Evolutionary conservation across 2,113 vertebrate species (phyloP), one percentile per base, ranked within the genome.

Genomic region (Phalacrocorax pelagicus): DNA sequence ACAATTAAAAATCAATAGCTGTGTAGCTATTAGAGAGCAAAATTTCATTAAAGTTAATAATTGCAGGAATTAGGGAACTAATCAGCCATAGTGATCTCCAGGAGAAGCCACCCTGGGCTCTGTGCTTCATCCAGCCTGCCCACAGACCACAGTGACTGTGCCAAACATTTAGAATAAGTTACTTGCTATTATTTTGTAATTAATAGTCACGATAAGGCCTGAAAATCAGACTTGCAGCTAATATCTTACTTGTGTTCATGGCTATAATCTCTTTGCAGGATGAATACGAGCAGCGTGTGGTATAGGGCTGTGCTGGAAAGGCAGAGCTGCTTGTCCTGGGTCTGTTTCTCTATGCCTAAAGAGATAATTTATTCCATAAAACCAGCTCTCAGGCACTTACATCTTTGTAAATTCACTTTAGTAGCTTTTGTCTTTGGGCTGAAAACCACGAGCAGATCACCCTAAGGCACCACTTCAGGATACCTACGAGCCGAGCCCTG

Each of bases 1-100:
- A 12, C 86, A 93, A 94, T 96, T 97, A 95, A 88, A 96, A 96
- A 94, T 92, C 90, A 74, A 86, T 96, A 85, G 65, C 91, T 81
- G 36, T n/a, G 70, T 55, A 47, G 30, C n/a, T 96, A 86, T 93
- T 92, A 90, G 93, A 51, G 78, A 93, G 94, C 90, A 58, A 59
- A 46, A 81, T 90, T 92, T 94, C 96, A 96, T 97, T 95, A 95
- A 47, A 52, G 82, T 80, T 95, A 72, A 75, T 96, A 92, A 97
- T 95, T 67, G 83, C 72, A 32, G 92, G 77, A 90, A 94, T 97
- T 94, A 95, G 32, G 55, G 91, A 52, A 85, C 75, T 54, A 95
- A 92, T 93, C 40, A 89, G 29, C 57, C 32, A 19, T 59, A 34
- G 94, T 89, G 82, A 63, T 90, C 78, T 91, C 91, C 63, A 80